phyloP scores from a whole-genome alignment of 2,888 invertebrate genomes.

The Argynnis bischoffii region DNA sequence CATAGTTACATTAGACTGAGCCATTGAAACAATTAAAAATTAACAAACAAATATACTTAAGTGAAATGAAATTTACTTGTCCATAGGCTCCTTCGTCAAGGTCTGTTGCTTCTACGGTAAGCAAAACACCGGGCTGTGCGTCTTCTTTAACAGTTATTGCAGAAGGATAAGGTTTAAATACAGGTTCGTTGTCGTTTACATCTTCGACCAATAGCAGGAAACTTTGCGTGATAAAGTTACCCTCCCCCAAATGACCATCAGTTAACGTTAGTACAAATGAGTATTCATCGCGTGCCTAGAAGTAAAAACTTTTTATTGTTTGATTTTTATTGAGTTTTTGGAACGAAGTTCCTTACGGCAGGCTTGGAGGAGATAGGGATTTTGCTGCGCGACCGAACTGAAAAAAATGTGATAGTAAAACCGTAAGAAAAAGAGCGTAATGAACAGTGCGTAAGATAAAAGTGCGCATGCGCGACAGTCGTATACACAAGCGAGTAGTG shows the following conservation, averaged over 20 bases:
- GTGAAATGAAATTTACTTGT: constrained; percentile 80
- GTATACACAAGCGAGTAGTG: too few species aligned
- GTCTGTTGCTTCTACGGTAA: constrained; percentile 93
- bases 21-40: too few species aligned
- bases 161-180: constrained; percentile 92
- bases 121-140: constrained; percentile 87
- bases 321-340: too few species aligned
- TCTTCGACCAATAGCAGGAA: constrained; percentile 94
- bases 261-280: constrained; percentile 93
- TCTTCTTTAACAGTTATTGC: constrained; percentile 92
- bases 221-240: constrained; percentile 94
- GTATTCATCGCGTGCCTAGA: constrained; percentile 92
- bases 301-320: constrained; percentile 36
- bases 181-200: constrained; percentile 94
- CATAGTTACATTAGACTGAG: too few species aligned
- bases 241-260: constrained; percentile 92
- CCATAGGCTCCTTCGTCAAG: constrained; percentile 96
- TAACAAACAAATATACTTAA: too few species aligned
- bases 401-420: too few species aligned
- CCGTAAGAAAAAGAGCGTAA: too few species aligned
- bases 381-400: too few species aligned
- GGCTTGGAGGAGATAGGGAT: too few species aligned
- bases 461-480: too few species aligned
- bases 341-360: too few species aligned
- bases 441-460: too few species aligned